A percentile compares a stretch with the other conserved stretches of the same genome.
Conservation (phyloP, 1,140 invertebrate species). For the Cydia strobilella region DNA sequence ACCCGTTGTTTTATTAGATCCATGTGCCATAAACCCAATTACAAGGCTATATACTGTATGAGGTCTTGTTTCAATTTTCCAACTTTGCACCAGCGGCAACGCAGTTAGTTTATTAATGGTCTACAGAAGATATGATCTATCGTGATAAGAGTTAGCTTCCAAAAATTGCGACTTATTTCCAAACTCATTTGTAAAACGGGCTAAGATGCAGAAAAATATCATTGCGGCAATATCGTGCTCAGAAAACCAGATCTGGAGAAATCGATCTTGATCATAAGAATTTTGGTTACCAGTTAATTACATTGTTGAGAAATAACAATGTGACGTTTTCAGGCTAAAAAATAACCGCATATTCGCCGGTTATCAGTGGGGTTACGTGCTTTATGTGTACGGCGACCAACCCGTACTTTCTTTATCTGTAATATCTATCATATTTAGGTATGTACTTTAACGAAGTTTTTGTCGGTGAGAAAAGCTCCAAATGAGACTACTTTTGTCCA, state of each 20-base stretch:
- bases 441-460: not conserved
- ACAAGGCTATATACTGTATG: slow-evolving; percentile 3
- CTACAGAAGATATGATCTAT: not conserved
- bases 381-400: too few relatives aligned
- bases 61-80: not conserved
- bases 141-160: not conserved
- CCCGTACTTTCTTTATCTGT: too few relatives aligned
- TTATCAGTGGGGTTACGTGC: too few relatives aligned
- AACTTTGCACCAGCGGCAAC: slow-evolving; percentile 1
- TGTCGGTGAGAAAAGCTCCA: not conserved
- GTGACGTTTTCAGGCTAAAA: too few relatives aligned
- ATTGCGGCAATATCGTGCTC: not conserved
- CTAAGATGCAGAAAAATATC: not conserved
- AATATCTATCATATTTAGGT: not conserved
- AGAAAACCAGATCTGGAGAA: not conserved
- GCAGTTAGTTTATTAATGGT: not conserved
- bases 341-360: too few relatives aligned
- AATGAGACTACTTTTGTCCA: not conserved
- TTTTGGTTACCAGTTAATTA: too few relatives aligned
- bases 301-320: too few relatives aligned
- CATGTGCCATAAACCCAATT: slow-evolving; percentile 7
- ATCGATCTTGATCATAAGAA: too few relatives aligned
- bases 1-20: slow-evolving; percentile 2
- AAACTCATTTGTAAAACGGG: slow-evolving; percentile 2
- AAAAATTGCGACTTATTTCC: not conserved